Evolutionary conservation across 2,113 vertebrate species (phyloP).

Genomic region (Tricholaema leucomelas): DNA sequence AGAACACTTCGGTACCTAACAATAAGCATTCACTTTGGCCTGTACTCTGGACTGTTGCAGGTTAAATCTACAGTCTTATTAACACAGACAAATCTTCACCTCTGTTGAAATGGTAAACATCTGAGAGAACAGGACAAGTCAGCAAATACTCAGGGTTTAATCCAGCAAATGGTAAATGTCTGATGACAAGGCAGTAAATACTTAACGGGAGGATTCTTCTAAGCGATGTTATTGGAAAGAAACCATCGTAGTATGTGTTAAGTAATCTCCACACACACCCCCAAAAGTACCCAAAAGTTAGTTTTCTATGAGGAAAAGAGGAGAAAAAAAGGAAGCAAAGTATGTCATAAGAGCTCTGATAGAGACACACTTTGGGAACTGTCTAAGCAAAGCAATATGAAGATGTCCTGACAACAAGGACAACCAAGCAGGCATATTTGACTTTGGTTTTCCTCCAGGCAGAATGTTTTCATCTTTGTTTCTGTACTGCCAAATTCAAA

Average conservation of each 20-base stretch:
- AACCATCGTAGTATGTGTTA: neutral
- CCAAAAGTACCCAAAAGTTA: neutral
- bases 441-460: conserved; percentile 26
- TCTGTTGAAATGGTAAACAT: neutral
- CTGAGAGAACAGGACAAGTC: neutral
- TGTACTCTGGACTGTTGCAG: neutral
- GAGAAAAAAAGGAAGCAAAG: neutral
- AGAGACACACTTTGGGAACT: neutral
- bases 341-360: neutral
- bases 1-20: neutral
- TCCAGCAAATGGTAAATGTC: neutral
- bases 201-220: neutral
- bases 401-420: conserved; percentile 4
- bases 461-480: conserved; percentile 31
- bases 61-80: neutral
- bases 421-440: neutral
- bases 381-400: neutral
- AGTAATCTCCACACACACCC: neutral
- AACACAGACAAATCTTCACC: neutral
- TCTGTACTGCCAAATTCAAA: conserved; percentile 49
- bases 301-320: neutral
- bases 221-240: neutral
- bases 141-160: neutral
- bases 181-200: neutral
- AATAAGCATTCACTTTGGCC: neutral